phyloP scores from a whole-genome alignment of 2,888 invertebrate species.

The Vannuccia rotundouncinata region DNA sequence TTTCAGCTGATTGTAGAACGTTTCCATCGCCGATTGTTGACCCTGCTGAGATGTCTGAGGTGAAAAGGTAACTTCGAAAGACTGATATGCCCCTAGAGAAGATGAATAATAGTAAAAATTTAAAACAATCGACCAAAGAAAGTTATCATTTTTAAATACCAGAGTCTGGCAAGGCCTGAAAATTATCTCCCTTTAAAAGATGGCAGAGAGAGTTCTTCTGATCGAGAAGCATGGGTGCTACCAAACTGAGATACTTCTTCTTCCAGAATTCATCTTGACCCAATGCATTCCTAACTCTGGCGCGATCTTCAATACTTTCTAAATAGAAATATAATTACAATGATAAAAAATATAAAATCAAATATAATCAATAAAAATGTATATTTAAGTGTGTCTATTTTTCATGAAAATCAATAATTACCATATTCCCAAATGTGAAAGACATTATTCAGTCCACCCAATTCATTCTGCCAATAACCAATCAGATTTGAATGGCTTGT shows the following conservation, averaged over 20 bases:
- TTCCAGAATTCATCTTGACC: neutral
- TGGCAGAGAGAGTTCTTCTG: neutral
- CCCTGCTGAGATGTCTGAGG: neutral
- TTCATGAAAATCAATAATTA: too few species aligned
- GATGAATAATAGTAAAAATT: neutral
- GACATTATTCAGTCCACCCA: constrained; percentile 52
- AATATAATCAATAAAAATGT: too few species aligned
- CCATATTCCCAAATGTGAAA: constrained; percentile 56
- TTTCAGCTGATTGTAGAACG: neutral
- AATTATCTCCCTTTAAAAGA: neutral
- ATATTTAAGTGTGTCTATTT: too few species aligned
- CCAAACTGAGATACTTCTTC: neutral
- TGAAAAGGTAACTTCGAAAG: neutral
- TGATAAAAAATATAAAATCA: too few species aligned
- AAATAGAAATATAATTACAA: too few species aligned
- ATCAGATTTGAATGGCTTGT: constrained; percentile 47
- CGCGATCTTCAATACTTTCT: neutral
- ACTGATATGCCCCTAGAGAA: neutral
- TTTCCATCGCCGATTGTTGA: neutral
- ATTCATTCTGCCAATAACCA: constrained; percentile 52
- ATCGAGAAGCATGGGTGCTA: neutral
- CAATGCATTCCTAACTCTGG: neutral
- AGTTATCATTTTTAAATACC: too few species aligned
- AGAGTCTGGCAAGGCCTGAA: neutral
- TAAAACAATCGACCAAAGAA: too few species aligned